Evolutionary conservation across 2,797 vertebrate species (phyloP).

Genomic region (Cetoscarus ocellatus): DNA sequence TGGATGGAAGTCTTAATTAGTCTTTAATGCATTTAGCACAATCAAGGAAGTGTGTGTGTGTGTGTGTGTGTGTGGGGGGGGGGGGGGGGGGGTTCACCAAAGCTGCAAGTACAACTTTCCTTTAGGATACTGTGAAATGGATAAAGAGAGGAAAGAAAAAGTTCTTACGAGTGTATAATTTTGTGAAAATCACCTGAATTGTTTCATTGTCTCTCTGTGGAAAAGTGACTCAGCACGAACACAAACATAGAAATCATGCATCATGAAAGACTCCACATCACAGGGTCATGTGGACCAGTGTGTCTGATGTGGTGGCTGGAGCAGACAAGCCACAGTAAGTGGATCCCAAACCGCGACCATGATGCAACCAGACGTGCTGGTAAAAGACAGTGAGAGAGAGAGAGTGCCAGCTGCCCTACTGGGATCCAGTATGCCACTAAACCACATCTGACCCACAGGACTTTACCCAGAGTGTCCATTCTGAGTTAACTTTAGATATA

Average conservation of each 20-base stretch:
- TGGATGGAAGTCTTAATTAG: too few species aligned
- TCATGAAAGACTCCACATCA: constrained; percentile 68
- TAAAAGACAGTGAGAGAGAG: constrained; percentile 4
- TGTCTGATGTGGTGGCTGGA: constrained; percentile 62
- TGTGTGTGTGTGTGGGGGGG: too few species aligned
- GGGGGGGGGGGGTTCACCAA: too few species aligned
- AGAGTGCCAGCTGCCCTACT: constrained; percentile 67
- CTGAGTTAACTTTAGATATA: constrained; percentile 77
- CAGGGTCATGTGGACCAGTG: constrained; percentile 55
- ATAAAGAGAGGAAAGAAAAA: background rate
- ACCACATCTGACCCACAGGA: constrained; percentile 75
- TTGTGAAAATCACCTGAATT: constrained; percentile 60
- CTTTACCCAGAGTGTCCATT: constrained; percentile 66
- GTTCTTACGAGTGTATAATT: background rate
- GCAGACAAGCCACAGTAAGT: constrained; percentile 49
- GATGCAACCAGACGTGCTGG: constrained; percentile 62
- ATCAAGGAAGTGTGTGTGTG: too few species aligned
- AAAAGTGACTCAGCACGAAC: constrained; percentile 41
- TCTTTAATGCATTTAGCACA: too few species aligned
- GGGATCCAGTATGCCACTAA: constrained; percentile 65
- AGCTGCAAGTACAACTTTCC: too few species aligned
- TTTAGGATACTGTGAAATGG: too few species aligned
- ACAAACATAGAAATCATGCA: constrained; percentile 42
- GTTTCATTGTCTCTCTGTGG: constrained; percentile 23
- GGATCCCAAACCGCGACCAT: constrained; percentile 40